Conservation (phyloP, 2,113 vertebrate species). For the Heliornis fulica region DNA sequence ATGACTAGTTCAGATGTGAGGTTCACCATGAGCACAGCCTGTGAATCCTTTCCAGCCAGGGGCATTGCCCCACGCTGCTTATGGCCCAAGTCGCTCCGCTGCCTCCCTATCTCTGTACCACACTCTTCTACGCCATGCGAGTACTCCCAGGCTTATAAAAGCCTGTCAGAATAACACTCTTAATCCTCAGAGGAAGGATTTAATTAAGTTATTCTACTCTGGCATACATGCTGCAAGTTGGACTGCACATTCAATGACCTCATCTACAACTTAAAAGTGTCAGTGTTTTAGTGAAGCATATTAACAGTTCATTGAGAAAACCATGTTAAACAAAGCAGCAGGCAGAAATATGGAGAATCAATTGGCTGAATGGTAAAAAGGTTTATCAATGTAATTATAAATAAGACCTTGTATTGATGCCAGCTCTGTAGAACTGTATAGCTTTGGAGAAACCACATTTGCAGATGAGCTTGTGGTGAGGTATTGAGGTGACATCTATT, state of each 20-base stretch:
- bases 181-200: constrained; percentile 36
- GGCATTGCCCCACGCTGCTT: rapidly evolving
- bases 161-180: not conserved
- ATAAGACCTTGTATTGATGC: not conserved
- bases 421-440: not conserved
- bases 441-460: constrained; percentile 14
- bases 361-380: not conserved
- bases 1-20: rapidly evolving
- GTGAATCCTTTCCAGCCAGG: rapidly evolving
- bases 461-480: not conserved
- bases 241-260: not conserved
- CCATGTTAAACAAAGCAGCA: not conserved
- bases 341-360: not conserved
- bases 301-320: constrained; percentile 33
- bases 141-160: not conserved
- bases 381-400: constrained; percentile 16
- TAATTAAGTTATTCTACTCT: constrained; percentile 2
- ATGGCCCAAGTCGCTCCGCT: rapidly evolving
- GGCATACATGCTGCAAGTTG: not conserved
- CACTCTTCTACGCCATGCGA: rapidly evolving
- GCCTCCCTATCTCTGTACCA: not conserved
- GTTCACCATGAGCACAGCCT: not conserved
- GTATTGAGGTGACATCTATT: constrained; percentile 26
- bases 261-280: not conserved
- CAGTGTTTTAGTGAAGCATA: not conserved